phyloP scores from a whole-genome alignment of 2,797 vertebrate genomes.

The Microctenopoma stevenorrisi region DNA sequence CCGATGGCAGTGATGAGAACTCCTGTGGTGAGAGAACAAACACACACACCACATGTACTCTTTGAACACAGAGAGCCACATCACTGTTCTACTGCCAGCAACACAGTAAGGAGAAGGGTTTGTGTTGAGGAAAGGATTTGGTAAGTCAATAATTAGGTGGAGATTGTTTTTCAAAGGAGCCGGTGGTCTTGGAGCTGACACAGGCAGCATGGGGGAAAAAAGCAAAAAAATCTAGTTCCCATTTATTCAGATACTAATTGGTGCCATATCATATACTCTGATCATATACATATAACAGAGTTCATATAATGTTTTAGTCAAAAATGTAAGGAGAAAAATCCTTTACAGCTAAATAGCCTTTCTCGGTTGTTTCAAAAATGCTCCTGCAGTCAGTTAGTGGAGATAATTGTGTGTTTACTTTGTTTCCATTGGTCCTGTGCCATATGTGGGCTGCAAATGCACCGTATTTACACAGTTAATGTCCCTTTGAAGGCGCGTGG shows the following conservation, averaged over 20 bases:
- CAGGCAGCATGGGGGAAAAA: too few relatives aligned
- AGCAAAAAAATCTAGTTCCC: too few relatives aligned
- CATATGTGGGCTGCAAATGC: neutral
- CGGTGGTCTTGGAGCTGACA: too few relatives aligned
- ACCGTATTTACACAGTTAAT: constrained; percentile 10
- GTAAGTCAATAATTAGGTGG: neutral
- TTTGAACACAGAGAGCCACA: neutral
- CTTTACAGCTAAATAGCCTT: too few relatives aligned
- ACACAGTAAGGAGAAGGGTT: neutral
- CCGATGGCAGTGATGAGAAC: constrained; percentile 92
- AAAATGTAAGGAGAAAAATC: too few relatives aligned
- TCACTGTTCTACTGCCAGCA: neutral
- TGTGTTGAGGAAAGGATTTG: neutral
- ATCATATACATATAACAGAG: too few relatives aligned
- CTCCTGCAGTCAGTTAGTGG: too few relatives aligned
- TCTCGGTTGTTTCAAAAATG: too few relatives aligned
- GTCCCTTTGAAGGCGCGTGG: constrained; percentile 16
- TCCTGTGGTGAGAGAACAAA: constrained; percentile 89
- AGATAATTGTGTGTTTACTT: neutral
- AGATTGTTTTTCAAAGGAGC: too few relatives aligned
- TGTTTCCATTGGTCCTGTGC: neutral
- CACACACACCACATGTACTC: neutral
- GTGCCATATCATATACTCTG: too few relatives aligned
- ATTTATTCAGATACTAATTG: too few relatives aligned
- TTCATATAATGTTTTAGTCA: too few relatives aligned